Conservation (phyloP, 2,797 vertebrate genomes). For the Falco novaeseelandiae region DNA sequence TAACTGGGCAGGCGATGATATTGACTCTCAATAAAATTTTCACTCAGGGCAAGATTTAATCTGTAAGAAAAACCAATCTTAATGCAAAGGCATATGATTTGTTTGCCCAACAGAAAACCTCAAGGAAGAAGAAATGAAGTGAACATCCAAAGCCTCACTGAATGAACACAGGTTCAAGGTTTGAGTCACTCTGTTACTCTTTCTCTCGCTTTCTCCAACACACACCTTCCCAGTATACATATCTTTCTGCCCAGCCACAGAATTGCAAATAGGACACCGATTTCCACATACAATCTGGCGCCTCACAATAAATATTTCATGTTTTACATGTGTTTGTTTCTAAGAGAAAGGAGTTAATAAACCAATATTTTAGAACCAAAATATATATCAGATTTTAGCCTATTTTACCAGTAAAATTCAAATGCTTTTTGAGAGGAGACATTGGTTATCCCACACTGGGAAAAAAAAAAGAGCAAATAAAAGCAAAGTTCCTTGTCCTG, state of each 20-base stretch:
- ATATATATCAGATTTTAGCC: not conserved
- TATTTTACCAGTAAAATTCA: not conserved
- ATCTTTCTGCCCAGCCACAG: not conserved
- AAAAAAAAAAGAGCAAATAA: not conserved
- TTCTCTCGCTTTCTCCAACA: not conserved
- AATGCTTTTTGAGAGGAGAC: not conserved
- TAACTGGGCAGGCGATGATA: not conserved
- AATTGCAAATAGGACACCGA: not conserved
- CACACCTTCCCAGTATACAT: not conserved
- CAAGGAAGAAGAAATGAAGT: not conserved
- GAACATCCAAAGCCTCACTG: not conserved
- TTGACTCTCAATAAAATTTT: not conserved
- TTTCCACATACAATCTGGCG: not conserved
- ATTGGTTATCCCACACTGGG: not conserved
- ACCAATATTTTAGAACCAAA: not conserved
- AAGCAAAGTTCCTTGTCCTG: not conserved
- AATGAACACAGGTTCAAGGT: not conserved
- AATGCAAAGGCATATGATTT: not conserved
- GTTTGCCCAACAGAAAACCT: not conserved
- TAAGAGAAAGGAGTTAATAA: not conserved
- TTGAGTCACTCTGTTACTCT: not conserved
- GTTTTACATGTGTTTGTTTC: not conserved
- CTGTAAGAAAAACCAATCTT: not conserved
- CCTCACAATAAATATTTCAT: not conserved
- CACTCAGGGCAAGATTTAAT: conserved; percentile 11